A percentile compares a stretch with the other conserved stretches of the same genome.
phyloP scores from a whole-genome alignment of 2,113 vertebrate genomes.

The Mystacornis crossleyi region DNA sequence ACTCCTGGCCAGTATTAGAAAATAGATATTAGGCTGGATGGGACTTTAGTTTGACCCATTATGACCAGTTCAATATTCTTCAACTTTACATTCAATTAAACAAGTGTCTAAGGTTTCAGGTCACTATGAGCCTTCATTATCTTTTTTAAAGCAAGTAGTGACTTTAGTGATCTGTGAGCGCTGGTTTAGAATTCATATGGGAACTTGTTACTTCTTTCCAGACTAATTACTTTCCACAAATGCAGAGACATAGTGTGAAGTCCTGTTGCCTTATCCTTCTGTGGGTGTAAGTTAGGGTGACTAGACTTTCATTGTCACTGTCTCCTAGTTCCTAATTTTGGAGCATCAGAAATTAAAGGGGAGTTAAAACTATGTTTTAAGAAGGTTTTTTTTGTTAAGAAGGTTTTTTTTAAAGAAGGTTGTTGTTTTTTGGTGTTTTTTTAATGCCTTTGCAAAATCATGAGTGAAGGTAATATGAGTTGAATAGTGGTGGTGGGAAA shows the following conservation, averaged over 20 bases:
- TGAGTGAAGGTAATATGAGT: background rate
- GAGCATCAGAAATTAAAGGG: background rate
- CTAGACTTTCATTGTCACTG: fast-evolving
- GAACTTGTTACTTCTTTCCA: background rate
- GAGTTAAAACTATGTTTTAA: background rate
- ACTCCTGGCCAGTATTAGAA: background rate
- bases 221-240: background rate
- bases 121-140: background rate
- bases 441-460: background rate
- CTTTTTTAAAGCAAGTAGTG: background rate
- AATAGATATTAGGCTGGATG: background rate
- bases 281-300: background rate
- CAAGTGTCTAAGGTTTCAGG: background rate
- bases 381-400: background rate
- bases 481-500: background rate
- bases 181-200: background rate
- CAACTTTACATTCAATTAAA: background rate
- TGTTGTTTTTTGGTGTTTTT: background rate
- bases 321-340: background rate
- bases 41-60: background rate
- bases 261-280: background rate
- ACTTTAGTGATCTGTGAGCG: background rate
- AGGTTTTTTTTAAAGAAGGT: too few relatives aligned
- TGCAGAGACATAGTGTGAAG: background rate
- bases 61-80: background rate